Evolutionary conservation across 2,113 vertebrate genomes (phyloP).

Genomic region (Nothoprocta perdicaria): DNA sequence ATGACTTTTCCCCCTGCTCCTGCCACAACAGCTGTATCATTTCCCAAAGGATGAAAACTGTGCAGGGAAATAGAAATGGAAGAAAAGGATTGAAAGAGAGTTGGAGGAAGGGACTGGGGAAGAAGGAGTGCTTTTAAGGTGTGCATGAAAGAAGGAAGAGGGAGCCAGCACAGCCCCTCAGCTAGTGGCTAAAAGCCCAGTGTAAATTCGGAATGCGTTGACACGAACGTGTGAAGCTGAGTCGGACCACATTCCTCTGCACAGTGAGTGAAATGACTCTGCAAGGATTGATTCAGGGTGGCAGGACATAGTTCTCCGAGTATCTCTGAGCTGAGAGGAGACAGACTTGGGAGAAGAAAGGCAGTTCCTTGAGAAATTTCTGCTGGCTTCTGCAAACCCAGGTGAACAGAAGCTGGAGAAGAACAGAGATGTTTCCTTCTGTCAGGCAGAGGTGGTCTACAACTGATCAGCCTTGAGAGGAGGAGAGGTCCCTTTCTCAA

Average conservation of each 20-base stretch:
- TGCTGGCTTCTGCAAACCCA: not conserved
- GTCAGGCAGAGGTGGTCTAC: not conserved
- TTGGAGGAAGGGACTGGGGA: not conserved
- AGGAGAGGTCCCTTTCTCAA: not conserved
- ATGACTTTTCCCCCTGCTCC: not conserved
- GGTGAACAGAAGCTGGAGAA: not conserved
- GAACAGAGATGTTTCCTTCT: not conserved
- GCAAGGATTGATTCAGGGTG: not conserved
- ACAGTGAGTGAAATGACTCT: not conserved
- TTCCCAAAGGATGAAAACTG: not conserved
- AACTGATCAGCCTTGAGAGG: not conserved
- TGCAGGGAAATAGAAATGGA: not conserved
- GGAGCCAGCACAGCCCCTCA: not conserved
- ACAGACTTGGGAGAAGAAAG: not conserved
- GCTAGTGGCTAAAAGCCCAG: not conserved
- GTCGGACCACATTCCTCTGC: conserved; percentile 6
- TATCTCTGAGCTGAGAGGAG: not conserved
- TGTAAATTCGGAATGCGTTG: not conserved
- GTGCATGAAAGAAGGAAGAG: not conserved
- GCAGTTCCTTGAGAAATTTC: not conserved
- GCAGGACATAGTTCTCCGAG: not conserved
- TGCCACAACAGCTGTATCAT: not conserved
- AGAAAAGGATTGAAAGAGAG: not conserved
- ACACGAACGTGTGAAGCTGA: conserved; percentile 25
- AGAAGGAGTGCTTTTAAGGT: not conserved